A percentile compares a stretch with the other conserved stretches of the same genome.
Conservation (phyloP, 2,888 invertebrate species). For the Dolomedes plantarius region DNA sequence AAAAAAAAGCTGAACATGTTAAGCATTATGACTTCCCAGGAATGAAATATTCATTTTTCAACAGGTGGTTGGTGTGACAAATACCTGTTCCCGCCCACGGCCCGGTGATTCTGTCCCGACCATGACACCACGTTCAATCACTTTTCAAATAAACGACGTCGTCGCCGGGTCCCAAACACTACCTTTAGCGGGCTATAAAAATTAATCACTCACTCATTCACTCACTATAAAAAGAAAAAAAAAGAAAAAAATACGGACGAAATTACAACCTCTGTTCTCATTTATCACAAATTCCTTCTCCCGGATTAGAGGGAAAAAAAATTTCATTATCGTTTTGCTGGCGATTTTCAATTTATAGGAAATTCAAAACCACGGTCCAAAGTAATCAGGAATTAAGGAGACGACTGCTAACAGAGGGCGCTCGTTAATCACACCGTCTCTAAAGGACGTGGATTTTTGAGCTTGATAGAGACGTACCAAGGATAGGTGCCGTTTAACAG, state of each 20-base stretch:
- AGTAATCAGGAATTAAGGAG: conserved; percentile 15
- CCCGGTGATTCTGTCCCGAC: background rate
- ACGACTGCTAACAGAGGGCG: conserved; percentile 42
- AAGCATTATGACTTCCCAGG: too few relatives aligned
- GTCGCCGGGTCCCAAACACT: background rate
- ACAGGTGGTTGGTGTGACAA: conserved; percentile 9
- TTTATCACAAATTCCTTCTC: background rate
- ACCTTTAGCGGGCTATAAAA: background rate
- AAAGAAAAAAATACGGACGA: background rate
- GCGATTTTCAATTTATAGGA: conserved; percentile 5
- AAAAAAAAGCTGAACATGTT: too few relatives aligned
- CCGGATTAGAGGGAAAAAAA: background rate
- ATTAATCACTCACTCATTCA: background rate
- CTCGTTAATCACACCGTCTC: conserved; percentile 58
- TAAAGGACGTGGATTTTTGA: conserved; percentile 35
- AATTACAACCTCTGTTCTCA: background rate
- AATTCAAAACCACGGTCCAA: background rate
- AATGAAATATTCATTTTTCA: background rate
- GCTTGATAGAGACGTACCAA: conserved; percentile 50
- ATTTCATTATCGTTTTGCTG: background rate
- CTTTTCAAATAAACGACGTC: background rate
- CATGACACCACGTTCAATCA: background rate
- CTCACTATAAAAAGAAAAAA: too few relatives aligned
- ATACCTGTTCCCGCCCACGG: background rate
- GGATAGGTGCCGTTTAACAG: conserved; percentile 24